Conservation (phyloP, 2,113 vertebrate species). For the Sinocyclocheilus maitianheensis region DNA sequence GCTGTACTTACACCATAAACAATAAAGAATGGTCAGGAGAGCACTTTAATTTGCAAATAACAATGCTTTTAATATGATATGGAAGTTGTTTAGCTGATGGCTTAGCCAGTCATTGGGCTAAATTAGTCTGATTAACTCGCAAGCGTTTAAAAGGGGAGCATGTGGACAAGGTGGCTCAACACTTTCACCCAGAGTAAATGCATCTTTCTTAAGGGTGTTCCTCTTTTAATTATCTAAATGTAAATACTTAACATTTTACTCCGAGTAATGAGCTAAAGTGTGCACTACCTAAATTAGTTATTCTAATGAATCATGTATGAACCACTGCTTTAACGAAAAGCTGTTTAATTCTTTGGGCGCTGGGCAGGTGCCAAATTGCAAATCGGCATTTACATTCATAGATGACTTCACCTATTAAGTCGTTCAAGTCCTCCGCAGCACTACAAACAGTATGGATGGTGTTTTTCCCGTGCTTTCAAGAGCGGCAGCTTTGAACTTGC, state of each 20-base stretch:
- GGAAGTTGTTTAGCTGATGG: constrained; percentile 59
- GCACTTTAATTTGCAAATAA: constrained; percentile 24
- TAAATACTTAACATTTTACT: constrained; percentile 99
- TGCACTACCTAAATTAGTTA: constrained; percentile 98
- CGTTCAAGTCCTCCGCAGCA: constrained; percentile 75
- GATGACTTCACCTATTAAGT: constrained; percentile 89
- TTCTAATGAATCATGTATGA: constrained; percentile 99
- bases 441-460: constrained; percentile 47
- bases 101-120: constrained; percentile 76
- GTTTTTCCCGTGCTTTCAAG: constrained; percentile 33
- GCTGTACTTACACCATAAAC: neutral
- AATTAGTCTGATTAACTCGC: constrained; percentile 92
- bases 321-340: constrained; percentile 95
- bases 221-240: constrained; percentile 99
- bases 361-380: constrained; percentile 88
- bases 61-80: constrained; percentile 25
- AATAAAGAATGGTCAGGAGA: neutral
- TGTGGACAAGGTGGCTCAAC: constrained; percentile 67
- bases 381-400: constrained; percentile 90
- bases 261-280: constrained; percentile 99
- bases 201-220: constrained; percentile 97
- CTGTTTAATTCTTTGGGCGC: constrained; percentile 85
- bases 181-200: constrained; percentile 82
- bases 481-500: constrained; percentile 54
- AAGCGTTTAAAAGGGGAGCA: constrained; percentile 76